A percentile compares a stretch with the other conserved stretches of the same genome.
Conservation (phyloP, 1,140 invertebrate genomes). For the Wiebesia pumilae region DNA sequence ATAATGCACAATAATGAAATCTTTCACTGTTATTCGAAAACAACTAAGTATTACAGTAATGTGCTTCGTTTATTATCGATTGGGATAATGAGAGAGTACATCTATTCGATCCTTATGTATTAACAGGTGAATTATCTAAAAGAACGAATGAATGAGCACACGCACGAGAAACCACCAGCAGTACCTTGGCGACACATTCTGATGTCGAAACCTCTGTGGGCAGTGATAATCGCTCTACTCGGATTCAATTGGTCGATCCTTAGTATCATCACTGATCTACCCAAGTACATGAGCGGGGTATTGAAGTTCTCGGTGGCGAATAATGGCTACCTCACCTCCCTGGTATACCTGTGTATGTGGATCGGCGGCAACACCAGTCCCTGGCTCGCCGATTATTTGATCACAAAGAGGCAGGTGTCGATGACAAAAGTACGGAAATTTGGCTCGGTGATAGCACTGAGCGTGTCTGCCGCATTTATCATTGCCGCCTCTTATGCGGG, state of each 20-base stretch:
- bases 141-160: constrained; percentile 77
- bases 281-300: constrained; percentile 93
- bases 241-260: constrained; percentile 97
- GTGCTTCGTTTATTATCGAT: too few species aligned
- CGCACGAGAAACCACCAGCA: constrained; percentile 75
- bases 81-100: too few species aligned
- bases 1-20: too few species aligned
- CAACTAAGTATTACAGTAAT: too few species aligned
- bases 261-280: constrained; percentile 92
- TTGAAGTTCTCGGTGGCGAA: constrained; percentile 87
- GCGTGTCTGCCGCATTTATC: constrained; percentile 85
- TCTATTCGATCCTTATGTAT: too few species aligned
- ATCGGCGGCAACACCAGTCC: constrained; percentile 81
- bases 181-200: constrained; percentile 85
- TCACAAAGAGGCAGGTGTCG: constrained; percentile 77
- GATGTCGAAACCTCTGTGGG: constrained; percentile 85
- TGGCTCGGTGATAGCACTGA: constrained; percentile 84
- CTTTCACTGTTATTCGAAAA: too few species aligned
- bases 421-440: constrained; percentile 81
- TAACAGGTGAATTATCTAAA: constrained; percentile 20
- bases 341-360: constrained; percentile 85
- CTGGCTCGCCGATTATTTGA: constrained; percentile 81
- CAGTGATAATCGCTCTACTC: constrained; percentile 83
- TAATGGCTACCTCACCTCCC: constrained; percentile 81
- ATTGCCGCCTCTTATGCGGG: constrained; percentile 87